These are phyloP conservation scores for Acrocyrtus sp. DNA, from an alignment of 2,888 invertebrate species.

Conservation along the genomic window DNA sequence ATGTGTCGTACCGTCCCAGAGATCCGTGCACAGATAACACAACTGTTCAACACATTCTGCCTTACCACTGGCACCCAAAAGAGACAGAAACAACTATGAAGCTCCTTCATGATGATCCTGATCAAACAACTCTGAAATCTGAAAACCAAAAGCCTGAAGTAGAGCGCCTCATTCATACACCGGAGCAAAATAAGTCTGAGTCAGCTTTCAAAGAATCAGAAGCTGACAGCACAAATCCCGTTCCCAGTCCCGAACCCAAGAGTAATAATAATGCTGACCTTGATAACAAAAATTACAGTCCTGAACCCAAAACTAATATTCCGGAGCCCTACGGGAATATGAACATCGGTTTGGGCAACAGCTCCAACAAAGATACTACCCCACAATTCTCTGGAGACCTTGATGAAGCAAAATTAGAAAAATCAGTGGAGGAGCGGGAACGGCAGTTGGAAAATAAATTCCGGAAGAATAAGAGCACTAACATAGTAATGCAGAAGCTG, in stretches of 20 bases:
- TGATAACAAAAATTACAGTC: too few relatives aligned
- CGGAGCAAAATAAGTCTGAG: too few relatives aligned
- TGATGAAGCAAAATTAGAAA: slow-evolving; percentile 30
- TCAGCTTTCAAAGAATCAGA: too few relatives aligned
- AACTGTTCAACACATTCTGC: slow-evolving; percentile 40
- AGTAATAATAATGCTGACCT: not conserved
- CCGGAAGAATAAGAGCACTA: not conserved
- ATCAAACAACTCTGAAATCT: too few relatives aligned
- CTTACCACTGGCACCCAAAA: slow-evolving; percentile 48
- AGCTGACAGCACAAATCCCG: not conserved
- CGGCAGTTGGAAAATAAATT: slow-evolving; percentile 31
- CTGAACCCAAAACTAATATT: too few relatives aligned
- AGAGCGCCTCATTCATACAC: too few relatives aligned
- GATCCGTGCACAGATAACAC: slow-evolving; percentile 37
- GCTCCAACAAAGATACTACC: not conserved
- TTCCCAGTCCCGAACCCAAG: not conserved
- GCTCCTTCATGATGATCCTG: too few relatives aligned
- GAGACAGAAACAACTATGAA: too few relatives aligned
- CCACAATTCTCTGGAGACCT: slow-evolving; percentile 11
- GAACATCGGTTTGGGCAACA: too few relatives aligned
- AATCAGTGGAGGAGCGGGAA: slow-evolving; percentile 31
- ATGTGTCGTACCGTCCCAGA: slow-evolving; percentile 43
- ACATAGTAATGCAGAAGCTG: slow-evolving; percentile 6
- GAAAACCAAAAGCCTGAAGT: too few relatives aligned
- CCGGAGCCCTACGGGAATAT: too few relatives aligned